These are phyloP conservation scores for Ispidina lecontei DNA, from an alignment of 2,797 vertebrate species.

Conservation along the genomic window DNA sequence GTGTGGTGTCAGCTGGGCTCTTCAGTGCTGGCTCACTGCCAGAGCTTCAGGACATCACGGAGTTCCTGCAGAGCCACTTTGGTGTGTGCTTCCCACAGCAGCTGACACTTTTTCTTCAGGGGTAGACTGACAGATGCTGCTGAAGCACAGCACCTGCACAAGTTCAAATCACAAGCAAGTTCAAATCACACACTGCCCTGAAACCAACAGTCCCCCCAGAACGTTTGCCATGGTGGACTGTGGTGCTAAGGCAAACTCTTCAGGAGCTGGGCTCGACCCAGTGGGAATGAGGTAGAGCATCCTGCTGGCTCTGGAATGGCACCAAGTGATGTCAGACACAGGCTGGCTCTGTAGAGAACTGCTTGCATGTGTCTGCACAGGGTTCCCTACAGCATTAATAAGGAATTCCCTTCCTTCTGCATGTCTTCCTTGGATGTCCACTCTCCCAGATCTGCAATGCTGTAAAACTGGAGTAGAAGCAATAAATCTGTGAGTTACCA, in stretches of 20 bases:
- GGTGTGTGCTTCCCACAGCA: rapidly evolving
- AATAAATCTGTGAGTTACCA: background rate
- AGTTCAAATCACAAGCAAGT: background rate
- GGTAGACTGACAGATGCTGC: background rate
- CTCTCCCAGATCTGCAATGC: background rate
- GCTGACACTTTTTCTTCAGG: background rate
- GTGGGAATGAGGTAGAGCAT: background rate
- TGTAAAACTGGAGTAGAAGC: background rate
- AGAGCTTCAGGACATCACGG: background rate
- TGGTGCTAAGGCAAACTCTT: background rate
- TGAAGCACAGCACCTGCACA: background rate
- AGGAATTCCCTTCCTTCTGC: background rate
- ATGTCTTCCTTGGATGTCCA: background rate
- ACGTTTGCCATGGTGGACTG: background rate
- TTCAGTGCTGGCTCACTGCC: background rate
- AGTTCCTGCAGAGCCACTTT: background rate
- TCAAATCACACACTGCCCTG: background rate
- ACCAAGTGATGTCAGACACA: background rate
- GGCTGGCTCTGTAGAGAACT: background rate
- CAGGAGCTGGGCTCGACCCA: background rate
- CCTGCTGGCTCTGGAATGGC: background rate
- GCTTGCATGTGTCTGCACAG: background rate
- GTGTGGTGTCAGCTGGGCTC: background rate
- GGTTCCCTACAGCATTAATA: background rate
- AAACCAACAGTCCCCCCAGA: background rate